Conservation (phyloP, 2,113 vertebrate species). For the Ariopsis seemanni region DNA sequence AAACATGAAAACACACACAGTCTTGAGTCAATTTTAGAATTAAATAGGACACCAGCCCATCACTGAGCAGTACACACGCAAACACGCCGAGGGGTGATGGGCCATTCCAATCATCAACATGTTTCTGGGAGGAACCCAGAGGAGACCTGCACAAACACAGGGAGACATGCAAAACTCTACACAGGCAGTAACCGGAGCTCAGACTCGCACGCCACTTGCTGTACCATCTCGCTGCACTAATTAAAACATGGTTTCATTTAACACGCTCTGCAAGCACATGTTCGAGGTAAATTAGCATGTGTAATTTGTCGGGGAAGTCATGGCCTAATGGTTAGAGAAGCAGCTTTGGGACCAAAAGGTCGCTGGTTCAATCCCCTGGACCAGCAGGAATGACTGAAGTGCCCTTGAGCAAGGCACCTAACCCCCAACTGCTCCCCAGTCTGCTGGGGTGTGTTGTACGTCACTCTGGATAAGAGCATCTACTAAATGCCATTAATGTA, state of each 20-base stretch:
- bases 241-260: neutral
- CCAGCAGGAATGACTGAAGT: too few species aligned
- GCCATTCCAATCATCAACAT: neutral
- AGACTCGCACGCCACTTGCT: neutral
- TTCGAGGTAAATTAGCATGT: neutral
- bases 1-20: too few species aligned
- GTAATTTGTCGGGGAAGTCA: neutral
- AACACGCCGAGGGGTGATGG: neutral
- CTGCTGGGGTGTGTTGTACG: too few species aligned
- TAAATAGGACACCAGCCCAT: too few species aligned
- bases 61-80: neutral
- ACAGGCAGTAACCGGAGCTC: neutral
- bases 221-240: neutral
- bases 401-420: too few species aligned
- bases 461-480: too few species aligned
- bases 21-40: too few species aligned
- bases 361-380: too few species aligned
- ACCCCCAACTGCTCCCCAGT: too few species aligned
- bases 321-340: too few species aligned
- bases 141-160: neutral
- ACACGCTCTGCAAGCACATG: neutral
- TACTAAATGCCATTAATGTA: too few species aligned
- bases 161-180: conserved; percentile 1
- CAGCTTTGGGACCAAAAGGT: too few species aligned
- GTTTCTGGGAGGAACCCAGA: neutral